These are phyloP conservation scores for Apamea anceps DNA, from an alignment of 2,888 invertebrate genomes.

Conservation along the genomic window DNA sequence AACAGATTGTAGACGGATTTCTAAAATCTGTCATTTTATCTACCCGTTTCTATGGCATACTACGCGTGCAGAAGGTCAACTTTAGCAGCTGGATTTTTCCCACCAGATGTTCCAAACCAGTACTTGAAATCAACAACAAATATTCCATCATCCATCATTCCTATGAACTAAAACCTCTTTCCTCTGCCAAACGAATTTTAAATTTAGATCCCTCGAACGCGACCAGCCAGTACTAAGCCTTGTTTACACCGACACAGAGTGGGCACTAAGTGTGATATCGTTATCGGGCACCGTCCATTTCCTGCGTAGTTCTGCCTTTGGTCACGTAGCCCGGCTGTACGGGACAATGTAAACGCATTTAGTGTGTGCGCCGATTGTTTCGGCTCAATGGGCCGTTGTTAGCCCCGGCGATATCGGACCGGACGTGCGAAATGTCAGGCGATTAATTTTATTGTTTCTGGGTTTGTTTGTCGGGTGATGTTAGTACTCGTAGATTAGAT, in stretches of 20 bases:
- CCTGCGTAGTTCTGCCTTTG: slow-evolving; percentile 72
- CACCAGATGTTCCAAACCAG: background rate
- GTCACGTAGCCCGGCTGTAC: slow-evolving; percentile 75
- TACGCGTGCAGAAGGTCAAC: background rate
- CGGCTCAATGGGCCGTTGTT: slow-evolving; percentile 71
- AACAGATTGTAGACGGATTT: background rate
- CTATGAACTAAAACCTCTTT: slow-evolving; percentile 13
- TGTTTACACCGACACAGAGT: slow-evolving; percentile 66
- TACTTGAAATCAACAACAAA: slow-evolving; percentile 4
- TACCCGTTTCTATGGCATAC: background rate
- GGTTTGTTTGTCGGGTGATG: slow-evolving; percentile 54
- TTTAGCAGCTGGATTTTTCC: background rate
- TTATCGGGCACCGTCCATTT: slow-evolving; percentile 75
- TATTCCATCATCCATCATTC: slow-evolving; percentile 6
- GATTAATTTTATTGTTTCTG: slow-evolving; percentile 73
- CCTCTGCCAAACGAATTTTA: slow-evolving; percentile 36
- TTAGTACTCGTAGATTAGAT: slow-evolving; percentile 54
- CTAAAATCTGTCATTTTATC: background rate
- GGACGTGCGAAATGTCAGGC: slow-evolving; percentile 70
- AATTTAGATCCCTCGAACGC: slow-evolving; percentile 48
- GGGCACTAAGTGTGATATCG: slow-evolving; percentile 70
- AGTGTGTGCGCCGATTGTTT: slow-evolving; percentile 67
- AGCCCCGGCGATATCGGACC: slow-evolving; percentile 70
- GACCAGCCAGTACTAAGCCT: slow-evolving; percentile 48
- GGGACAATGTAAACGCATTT: slow-evolving; percentile 72